Conservation (phyloP, 1,140 invertebrate genomes). For the Hylaeus volcanicus region DNA sequence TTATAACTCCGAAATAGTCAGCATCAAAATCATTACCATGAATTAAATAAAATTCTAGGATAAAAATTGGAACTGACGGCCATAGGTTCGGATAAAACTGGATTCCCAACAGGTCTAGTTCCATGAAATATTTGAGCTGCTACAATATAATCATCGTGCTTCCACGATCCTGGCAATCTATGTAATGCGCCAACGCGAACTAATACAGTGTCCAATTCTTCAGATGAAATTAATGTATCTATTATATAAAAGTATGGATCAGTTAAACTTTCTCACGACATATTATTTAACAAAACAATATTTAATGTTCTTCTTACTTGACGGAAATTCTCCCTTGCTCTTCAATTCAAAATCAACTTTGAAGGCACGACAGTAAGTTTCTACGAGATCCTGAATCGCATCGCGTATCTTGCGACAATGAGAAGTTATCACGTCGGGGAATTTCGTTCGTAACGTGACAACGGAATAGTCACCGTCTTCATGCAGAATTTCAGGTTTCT, state of each 20-base stretch:
- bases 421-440: constrained; percentile 82
- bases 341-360: constrained; percentile 89
- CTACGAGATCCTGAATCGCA: constrained; percentile 88
- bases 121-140: constrained; percentile 93
- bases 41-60: constrained; percentile 90
- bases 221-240: constrained; percentile 85
- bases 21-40: constrained; percentile 83
- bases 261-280: constrained; percentile 14
- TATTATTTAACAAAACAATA: constrained; percentile 12
- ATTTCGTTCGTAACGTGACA: constrained; percentile 81
- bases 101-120: constrained; percentile 87
- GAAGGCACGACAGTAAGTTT: constrained; percentile 91
- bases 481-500: constrained; percentile 82
- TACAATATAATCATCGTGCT: constrained; percentile 91
- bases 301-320: constrained; percentile 71
- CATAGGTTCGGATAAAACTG: constrained; percentile 85
- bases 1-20: background rate
- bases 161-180: constrained; percentile 88
- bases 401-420: constrained; percentile 86
- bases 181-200: constrained; percentile 92
- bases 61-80: constrained; percentile 86
- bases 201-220: constrained; percentile 89
- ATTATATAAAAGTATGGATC: constrained; percentile 6
- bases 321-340: constrained; percentile 74
- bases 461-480: constrained; percentile 84